Percentiles rank a stretch among this genome's conserved stretches.
Evolutionary conservation across 2,888 invertebrate genomes (phyloP).

Genomic region (Ashinkailepas kermadecensis): DNA sequence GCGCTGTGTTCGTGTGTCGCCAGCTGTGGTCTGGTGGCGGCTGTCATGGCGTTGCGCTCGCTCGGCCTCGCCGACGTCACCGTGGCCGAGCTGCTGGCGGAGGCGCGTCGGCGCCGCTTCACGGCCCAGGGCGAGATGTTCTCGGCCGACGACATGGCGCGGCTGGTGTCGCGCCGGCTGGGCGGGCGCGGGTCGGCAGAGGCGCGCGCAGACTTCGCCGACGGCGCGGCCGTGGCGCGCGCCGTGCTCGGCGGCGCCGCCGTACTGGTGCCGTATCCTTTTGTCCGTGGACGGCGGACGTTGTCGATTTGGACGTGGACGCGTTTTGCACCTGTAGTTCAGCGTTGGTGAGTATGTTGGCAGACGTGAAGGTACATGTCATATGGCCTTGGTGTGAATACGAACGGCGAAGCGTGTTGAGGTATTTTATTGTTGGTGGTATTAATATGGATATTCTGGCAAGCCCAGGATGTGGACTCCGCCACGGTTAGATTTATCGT

Average conservation of each 20-base stretch:
- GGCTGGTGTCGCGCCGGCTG: neutral
- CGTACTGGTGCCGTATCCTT: conserved; percentile 14
- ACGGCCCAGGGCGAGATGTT: conserved; percentile 28
- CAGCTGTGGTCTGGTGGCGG: conserved; percentile 13
- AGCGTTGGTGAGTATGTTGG: no score
- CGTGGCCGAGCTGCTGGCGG: neutral
- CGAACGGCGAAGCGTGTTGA: no score
- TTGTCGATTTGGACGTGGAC: neutral
- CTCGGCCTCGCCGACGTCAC: neutral
- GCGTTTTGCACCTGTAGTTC: no score
- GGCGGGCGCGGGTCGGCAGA: neutral
- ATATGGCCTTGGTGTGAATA: no score
- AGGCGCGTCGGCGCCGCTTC: neutral
- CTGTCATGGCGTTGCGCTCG: neutral
- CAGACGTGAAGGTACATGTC: no score
- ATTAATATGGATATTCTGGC: no score
- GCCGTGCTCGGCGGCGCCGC: neutral
- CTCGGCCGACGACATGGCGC: conserved; percentile 22
- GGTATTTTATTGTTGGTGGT: no score
- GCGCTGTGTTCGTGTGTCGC: no score
- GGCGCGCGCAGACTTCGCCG: neutral
- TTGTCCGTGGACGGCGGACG: neutral
- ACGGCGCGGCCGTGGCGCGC: neutral
- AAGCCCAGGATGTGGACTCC: no score
- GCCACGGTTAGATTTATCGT: no score